Evolutionary conservation across 2,797 vertebrate species (phyloP), one percentile per base, ranked within the genome.

Genomic region (Muscicapa striata): DNA sequence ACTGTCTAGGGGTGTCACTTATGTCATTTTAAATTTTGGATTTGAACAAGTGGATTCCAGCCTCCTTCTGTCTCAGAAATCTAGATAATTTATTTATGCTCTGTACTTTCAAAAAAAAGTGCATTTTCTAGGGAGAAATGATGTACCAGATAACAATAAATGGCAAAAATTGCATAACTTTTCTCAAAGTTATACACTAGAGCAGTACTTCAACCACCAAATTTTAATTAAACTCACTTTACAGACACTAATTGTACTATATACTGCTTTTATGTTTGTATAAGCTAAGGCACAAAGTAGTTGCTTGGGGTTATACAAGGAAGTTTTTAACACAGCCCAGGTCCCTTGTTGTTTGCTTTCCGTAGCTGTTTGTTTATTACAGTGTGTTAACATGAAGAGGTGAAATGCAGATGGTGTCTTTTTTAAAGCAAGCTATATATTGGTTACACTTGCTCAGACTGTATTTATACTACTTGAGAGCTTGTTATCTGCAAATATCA

Each of bases 361-460:
- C 21, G 2, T 30, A 40, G 41, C 23, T 80, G 18, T 61, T 72
- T 11, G 4, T 58, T 75, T 16, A 6, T 92, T 89, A 58, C 1
- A 5, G 45, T 52, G 20, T 76, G 30, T 83, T 92, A 80, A 72
- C 62, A 75, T 67, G 68, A 88, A 86, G 58, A 81, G 41, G 46
- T 92, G 72, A 90, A 80, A 81, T 46, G 48, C 12, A 22, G 81
- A 64, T 89, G 59, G n/a, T 93, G 36, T 51, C 66, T 90, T 94
- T 85, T 90, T 91, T 66, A 64, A 92, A 64, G 64, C 58, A 76
- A 86, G 40, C 32, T 79, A 9, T 72, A 18, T 78, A 32, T 46
- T 58, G 55, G 40, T 86, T 86, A 17, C 24, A 32, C 16, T 81
- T 79, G n/a, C 43, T 95, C 14, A 59, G 24, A 38, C 51, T 79